Base-by-base conservation (phyloP, 2,113 vertebrate species). In the Montifringilla adamsi region DNA sequence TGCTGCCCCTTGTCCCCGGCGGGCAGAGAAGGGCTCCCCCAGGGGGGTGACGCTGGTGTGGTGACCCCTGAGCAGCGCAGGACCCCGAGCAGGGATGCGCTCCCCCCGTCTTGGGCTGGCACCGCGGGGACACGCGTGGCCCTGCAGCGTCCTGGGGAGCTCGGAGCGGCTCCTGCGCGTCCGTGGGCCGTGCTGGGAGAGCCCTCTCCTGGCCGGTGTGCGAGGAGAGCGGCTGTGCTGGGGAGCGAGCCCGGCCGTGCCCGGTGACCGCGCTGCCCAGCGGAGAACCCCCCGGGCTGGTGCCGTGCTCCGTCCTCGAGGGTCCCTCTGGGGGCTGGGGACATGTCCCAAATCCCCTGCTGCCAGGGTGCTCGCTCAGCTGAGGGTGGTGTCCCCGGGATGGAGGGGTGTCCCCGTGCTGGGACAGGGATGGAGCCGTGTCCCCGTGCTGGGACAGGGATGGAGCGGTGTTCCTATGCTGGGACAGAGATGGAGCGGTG, bases 21-120 rank as follows among this genome's bases (percentile, higher is more conserved):
- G 13, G 58, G 28, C n/a, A 13, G 41, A 18, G 37, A 3, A 22
- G 33, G 52, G 35, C 3, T 7, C 9, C 23, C 33, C 18, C 14
- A 7, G 35, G 15, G n/a, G 6, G 6, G 28, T 2, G 50, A 4
- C 0, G 1, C 49, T 30, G 0, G 0, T 2, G 46, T 1, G 50
- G 47, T 15, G 68, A 15, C 30, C 58, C 53, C 9, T 10, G 47
- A 2, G 0, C 58, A 7, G 27, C 46, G 2, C 7, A 31, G 35
- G 53, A 6, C 23, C 27, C 4, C 2, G 16, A 1, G 2, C 0
- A 20, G n/a, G 22, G 4, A 3, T 0, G 18, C 1, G 37, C 43
- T 17, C 37, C 35, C 62, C 69, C 4, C 53, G 62, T 50, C 30
- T 19, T 22, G 47, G 35, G 73, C n/a, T 41, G 66, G 31, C 7